Evolutionary conservation across 2,888 invertebrate genomes (phyloP).

Genomic region (Laspeyria flexula): DNA sequence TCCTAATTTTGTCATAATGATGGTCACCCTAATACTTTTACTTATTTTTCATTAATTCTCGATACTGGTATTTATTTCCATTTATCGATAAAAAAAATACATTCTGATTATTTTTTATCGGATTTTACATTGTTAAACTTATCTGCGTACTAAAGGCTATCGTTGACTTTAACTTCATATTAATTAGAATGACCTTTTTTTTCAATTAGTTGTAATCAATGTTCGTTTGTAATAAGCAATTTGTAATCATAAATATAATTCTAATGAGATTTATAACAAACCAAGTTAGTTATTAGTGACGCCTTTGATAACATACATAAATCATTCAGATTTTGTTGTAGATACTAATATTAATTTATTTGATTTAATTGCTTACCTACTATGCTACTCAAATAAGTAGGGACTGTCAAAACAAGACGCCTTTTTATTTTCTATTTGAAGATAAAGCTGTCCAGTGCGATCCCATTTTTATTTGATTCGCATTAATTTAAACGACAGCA

Average conservation of each 20-base stretch:
- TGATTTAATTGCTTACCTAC: no score
- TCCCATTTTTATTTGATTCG: not conserved
- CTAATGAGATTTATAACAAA: constrained; percentile 34
- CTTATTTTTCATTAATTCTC: no score
- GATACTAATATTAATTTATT: no score
- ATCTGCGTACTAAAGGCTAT: constrained; percentile 59
- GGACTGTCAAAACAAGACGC: no score
- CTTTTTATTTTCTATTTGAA: no score
- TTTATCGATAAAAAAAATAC: constrained; percentile 27
- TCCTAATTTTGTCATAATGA: not conserved
- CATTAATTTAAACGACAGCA: no score
- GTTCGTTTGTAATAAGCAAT: constrained; percentile 25
- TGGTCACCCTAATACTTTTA: not conserved
- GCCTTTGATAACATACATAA: not conserved
- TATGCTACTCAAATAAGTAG: not conserved
- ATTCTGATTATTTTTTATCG: constrained; percentile 33
- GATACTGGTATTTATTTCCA: no score
- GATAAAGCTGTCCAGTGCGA: no score
- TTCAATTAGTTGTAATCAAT: constrained; percentile 44
- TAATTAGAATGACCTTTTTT: constrained; percentile 40
- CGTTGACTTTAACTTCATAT: constrained; percentile 63
- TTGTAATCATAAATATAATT: constrained; percentile 24
- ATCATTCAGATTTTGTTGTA: no score
- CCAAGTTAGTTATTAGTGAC: constrained; percentile 12
- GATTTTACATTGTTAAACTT: constrained; percentile 42